Evolutionary conservation across 2,113 vertebrate species (phyloP), one percentile per base, ranked within the genome.

Genomic region (Chaetura pelagica): DNA sequence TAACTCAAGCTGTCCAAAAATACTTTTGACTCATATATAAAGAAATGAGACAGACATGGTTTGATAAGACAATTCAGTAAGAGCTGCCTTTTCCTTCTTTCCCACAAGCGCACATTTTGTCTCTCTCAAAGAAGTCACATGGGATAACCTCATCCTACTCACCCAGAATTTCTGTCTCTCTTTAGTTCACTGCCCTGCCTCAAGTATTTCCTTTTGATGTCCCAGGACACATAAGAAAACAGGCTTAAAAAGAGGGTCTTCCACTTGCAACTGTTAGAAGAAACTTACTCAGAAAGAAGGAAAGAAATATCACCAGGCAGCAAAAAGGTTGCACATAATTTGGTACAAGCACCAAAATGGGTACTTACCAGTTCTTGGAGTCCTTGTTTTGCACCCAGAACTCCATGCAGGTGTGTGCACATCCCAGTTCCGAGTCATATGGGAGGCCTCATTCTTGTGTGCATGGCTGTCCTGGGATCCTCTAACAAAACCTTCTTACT

Each of bases 1-100:
- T 67, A 78, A 90, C 27, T 59, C 71, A 79, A 91, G 54, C n/a
- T 88, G 35, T 85, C 49, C 63, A 90, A 93, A 95, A 26, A 85
- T 9, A 30, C 35, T 73, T 94, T 67, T 73, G 35, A 84, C 49
- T 79, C 30, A 5, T 6, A 35, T 9, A 46, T 42, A 82, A 89
- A 84, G 12, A 76, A 64, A 42, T 22, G 15, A 80, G 42, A 71
- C 15, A 75, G 51, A 71, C 9, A 7, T 75, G 12, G 76, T 89
- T 42, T 51, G 38, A 52, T 63, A 34, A 34, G 38, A 87, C 21
- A 68, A 18, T 74, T 58, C 49, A 59, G 4, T 32, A 19, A 46
- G 42, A 83, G 26, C 27, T 62, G 32, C 20, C 68, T 77, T 55
- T 44, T 75, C 62, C 46, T 76, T 49, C 59, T 71, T 72, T 68